These are phyloP conservation scores for Tinamus major DNA, from an alignment of 2,797 vertebrate genomes.

Conservation along the genomic window DNA sequence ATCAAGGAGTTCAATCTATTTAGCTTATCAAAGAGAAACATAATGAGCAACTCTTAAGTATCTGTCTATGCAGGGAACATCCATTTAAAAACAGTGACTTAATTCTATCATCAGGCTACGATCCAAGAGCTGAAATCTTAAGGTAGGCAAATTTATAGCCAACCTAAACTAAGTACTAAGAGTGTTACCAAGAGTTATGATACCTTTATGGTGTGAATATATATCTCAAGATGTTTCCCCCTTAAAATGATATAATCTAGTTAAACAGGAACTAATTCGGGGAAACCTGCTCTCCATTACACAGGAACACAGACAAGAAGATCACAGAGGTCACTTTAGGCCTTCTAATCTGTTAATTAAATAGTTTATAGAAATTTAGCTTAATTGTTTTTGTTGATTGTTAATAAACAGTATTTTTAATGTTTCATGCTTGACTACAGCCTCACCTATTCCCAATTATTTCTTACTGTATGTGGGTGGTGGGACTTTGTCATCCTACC, in stretches of 20 bases:
- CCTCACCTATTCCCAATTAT: slow-evolving; percentile 36
- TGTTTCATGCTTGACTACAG: neutral
- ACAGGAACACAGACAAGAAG: slow-evolving; percentile 7
- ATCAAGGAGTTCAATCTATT: neutral
- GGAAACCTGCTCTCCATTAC: slow-evolving; percentile 13
- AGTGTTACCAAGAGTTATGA: neutral
- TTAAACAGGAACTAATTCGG: neutral
- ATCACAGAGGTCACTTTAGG: neutral
- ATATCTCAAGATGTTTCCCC: neutral
- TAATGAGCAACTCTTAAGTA: neutral
- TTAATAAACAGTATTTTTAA: slow-evolving; percentile 40
- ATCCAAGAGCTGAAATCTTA: neutral
- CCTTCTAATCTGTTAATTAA: slow-evolving; percentile 43
- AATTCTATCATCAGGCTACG: neutral
- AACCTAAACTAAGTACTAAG: neutral
- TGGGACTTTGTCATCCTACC: slow-evolving; percentile 17
- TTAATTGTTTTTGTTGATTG: slow-evolving; percentile 10
- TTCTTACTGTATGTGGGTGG: slow-evolving; percentile 23
- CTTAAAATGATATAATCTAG: neutral
- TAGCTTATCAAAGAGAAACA: slow-evolving; percentile 35
- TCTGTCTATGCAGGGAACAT: neutral
- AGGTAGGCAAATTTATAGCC: neutral
- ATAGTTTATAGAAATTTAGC: slow-evolving; percentile 17
- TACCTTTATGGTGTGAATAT: slow-evolving; percentile 3
- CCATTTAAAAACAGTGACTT: slow-evolving; percentile 3